A percentile compares a stretch with the other conserved stretches of the same genome.
phyloP scores from a whole-genome alignment of 2,888 invertebrate species.

The Endomychus coccineus region DNA sequence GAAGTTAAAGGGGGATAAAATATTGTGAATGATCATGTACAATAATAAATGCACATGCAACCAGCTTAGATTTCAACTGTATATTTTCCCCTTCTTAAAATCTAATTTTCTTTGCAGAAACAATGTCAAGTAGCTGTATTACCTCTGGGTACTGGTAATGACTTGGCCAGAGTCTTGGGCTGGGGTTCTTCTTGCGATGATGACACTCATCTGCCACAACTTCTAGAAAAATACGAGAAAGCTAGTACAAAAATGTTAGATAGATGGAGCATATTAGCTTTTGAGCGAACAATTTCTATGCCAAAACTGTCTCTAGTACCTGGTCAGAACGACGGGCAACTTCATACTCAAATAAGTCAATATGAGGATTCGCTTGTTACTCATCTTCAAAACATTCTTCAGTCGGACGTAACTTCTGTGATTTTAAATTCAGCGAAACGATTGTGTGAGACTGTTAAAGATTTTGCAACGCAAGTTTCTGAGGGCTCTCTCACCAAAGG shows the following conservation, averaged over 20 bases:
- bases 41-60: too few species aligned
- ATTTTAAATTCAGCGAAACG: slow-evolving; percentile 58
- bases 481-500: slow-evolving; percentile 51
- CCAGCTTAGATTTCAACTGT: too few species aligned
- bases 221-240: slow-evolving; percentile 89
- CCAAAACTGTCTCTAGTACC: slow-evolving; percentile 48
- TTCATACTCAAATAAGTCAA: slow-evolving; percentile 55
- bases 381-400: slow-evolving; percentile 80
- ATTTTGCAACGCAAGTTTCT: slow-evolving; percentile 58
- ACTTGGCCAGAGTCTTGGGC: slow-evolving; percentile 87
- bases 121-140: slow-evolving; percentile 93
- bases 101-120: slow-evolving; percentile 54
- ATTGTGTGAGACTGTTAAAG: slow-evolving; percentile 74
- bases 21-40: too few species aligned
- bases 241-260: slow-evolving; percentile 98
- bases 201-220: slow-evolving; percentile 84
- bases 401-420: slow-evolving; percentile 67
- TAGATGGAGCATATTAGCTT: slow-evolving; percentile 95
- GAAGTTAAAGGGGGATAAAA: too few species aligned
- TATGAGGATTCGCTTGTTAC: slow-evolving; percentile 71
- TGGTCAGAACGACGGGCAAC: slow-evolving; percentile 41
- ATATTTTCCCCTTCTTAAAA: too few species aligned
- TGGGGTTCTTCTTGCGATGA: slow-evolving; percentile 97
- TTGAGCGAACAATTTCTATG: slow-evolving; percentile 66
- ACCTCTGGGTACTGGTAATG: slow-evolving; percentile 94